Evolutionary conservation across 2,888 invertebrate species (phyloP).

Genomic region (Beris chalybata): DNA sequence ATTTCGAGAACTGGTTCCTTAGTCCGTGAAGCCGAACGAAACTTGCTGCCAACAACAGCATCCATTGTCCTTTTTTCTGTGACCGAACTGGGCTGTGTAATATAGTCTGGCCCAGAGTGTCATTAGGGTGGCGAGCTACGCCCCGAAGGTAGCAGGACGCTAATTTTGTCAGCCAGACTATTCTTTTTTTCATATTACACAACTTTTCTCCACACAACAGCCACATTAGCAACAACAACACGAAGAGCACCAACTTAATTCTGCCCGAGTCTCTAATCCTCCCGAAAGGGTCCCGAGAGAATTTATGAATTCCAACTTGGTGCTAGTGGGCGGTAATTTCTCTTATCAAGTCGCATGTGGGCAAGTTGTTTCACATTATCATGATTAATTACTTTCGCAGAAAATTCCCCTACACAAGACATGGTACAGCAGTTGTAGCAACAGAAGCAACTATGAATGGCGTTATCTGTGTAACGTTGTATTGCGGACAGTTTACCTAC

Average conservation of each 20-base stretch:
- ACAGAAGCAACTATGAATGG: neutral
- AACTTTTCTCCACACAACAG: neutral
- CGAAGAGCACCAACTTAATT: too few relatives aligned
- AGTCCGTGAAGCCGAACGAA: too few relatives aligned
- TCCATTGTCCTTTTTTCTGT: too few relatives aligned
- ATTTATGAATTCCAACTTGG: neutral
- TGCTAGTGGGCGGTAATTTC: constrained; percentile 28
- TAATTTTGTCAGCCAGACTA: neutral
- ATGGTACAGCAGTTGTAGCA: neutral
- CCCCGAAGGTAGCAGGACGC: too few relatives aligned
- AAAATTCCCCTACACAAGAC: constrained; percentile 19
- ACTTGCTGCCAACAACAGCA: too few relatives aligned
- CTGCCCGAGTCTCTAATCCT: too few relatives aligned
- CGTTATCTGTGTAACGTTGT: constrained; percentile 8
- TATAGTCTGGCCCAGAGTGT: too few relatives aligned
- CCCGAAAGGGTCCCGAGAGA: neutral
- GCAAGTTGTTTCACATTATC: constrained; percentile 37
- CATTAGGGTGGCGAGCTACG: too few relatives aligned
- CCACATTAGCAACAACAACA: neutral
- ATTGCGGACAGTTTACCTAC: neutral
- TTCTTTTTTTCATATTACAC: neutral
- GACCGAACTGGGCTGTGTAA: too few relatives aligned
- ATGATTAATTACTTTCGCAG: constrained; percentile 37
- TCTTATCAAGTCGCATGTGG: constrained; percentile 36
- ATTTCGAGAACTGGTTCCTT: too few relatives aligned